These are phyloP conservation scores for Climacteris rufus DNA, from an alignment of 2,113 vertebrate genomes.

Conservation along the genomic window DNA sequence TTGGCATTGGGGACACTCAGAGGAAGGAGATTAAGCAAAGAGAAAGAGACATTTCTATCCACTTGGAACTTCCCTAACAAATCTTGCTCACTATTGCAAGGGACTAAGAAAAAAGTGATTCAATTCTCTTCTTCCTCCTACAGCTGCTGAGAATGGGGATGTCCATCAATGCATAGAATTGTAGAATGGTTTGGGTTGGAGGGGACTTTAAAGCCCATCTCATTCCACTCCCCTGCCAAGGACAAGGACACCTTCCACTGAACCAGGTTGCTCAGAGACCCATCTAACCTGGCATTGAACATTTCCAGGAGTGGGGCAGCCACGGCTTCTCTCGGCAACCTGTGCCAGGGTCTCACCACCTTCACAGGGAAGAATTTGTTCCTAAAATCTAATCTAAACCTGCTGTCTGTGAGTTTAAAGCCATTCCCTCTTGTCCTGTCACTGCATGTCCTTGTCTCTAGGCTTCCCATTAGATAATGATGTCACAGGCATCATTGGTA, in stretches of 20 bases:
- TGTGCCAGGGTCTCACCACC: not conserved
- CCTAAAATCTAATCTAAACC: not conserved
- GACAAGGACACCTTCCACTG: not conserved
- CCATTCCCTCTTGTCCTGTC: not conserved
- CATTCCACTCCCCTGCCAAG: not conserved
- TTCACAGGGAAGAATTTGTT: not conserved
- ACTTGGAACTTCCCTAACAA: not conserved
- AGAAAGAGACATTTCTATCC: not conserved
- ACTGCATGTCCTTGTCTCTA: not conserved
- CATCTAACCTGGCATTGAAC: not conserved
- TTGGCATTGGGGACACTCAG: not conserved
- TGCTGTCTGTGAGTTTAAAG: not conserved
- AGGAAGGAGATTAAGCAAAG: not conserved
- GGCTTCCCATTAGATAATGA: not conserved
- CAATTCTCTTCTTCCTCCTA: not conserved
- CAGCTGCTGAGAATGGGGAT: not conserved
- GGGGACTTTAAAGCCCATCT: not conserved
- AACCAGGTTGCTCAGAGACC: not conserved
- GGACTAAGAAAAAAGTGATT: not conserved
- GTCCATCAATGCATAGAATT: not conserved
- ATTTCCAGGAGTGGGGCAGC: not conserved
- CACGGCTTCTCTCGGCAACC: not conserved
- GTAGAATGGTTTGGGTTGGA: not conserved
- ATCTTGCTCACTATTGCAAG: not conserved
- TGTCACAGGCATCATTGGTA: not conserved